These are phyloP conservation scores for Varroa destructor DNA, from an alignment of 1,140 invertebrate species.

Conservation along the genomic window DNA sequence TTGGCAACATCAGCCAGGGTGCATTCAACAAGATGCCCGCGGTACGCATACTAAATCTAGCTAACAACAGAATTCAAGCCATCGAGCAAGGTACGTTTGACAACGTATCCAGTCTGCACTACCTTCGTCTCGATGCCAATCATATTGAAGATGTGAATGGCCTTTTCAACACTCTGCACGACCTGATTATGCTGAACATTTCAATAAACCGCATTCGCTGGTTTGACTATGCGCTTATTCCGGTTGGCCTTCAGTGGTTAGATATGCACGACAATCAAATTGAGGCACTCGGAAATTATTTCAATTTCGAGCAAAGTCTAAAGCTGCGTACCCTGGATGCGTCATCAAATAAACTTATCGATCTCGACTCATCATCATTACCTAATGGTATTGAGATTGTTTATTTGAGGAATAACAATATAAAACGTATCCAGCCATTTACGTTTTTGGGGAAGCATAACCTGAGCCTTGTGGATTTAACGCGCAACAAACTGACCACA, in stretches of 20 bases:
- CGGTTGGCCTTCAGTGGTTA: constrained; percentile 65
- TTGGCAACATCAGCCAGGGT: background rate
- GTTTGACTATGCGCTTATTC: constrained; percentile 78
- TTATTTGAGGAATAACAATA: constrained; percentile 67
- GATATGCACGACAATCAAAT: constrained; percentile 78
- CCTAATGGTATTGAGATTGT: constrained; percentile 61
- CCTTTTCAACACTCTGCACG: constrained; percentile 63
- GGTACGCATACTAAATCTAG: constrained; percentile 26
- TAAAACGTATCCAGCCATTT: constrained; percentile 59
- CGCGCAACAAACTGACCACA: constrained; percentile 49
- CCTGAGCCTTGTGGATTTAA: background rate
- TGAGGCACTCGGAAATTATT: constrained; percentile 67
- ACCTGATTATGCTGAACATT: constrained; percentile 72
- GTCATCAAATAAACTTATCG: constrained; percentile 62
- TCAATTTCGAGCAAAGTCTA: constrained; percentile 54
- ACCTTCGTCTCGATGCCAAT: constrained; percentile 71
- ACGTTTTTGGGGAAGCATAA: constrained; percentile 53
- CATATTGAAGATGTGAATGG: constrained; percentile 66
- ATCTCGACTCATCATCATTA: constrained; percentile 55
- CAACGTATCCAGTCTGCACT: constrained; percentile 57
- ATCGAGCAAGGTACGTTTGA: constrained; percentile 15
- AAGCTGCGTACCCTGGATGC: constrained; percentile 62
- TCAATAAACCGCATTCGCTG: constrained; percentile 74
- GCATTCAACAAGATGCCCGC: background rate
- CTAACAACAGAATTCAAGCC: constrained; percentile 20